These are phyloP conservation scores for Drosophila koepferae DNA, from an alignment of 2,888 invertebrate genomes.

Conservation along the genomic window DNA sequence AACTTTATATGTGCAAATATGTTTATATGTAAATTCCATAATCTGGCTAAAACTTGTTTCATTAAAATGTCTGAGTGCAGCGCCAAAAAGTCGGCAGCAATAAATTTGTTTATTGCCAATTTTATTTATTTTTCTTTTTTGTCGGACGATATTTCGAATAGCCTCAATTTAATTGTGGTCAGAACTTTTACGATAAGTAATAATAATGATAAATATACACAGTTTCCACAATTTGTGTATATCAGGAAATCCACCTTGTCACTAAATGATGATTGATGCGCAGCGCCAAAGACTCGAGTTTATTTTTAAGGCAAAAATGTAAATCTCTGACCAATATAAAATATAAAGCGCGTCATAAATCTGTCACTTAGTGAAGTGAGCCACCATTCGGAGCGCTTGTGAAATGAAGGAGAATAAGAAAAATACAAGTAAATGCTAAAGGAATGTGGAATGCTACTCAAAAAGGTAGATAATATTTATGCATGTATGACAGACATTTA, in stretches of 20 bases:
- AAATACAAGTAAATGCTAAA: background rate
- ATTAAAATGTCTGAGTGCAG: conserved; percentile 33
- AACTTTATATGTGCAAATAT: background rate
- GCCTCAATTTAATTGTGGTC: conserved; percentile 13
- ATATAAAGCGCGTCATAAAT: conserved; percentile 26
- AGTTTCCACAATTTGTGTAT: background rate
- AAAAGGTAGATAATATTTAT: background rate
- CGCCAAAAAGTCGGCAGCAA: conserved; percentile 70
- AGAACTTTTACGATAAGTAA: conserved; percentile 2
- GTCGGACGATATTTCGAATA: conserved; percentile 21
- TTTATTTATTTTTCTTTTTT: conserved; percentile 16
- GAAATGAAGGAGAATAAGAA: background rate
- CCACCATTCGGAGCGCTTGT: background rate
- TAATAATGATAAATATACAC: background rate
- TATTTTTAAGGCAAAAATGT: background rate
- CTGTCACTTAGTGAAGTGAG: conserved; percentile 9
- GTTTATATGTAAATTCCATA: background rate
- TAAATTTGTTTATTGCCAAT: conserved; percentile 70
- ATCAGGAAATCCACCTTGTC: conserved; percentile 1
- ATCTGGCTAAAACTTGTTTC: conserved; percentile 14
- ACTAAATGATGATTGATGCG: conserved; percentile 48
- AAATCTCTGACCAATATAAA: background rate
- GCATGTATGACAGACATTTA: background rate
- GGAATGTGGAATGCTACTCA: background rate
- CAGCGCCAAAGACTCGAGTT: conserved; percentile 4